Base-by-base conservation (phyloP, 2,113 vertebrate genomes). In the Hassar affinis region DNA sequence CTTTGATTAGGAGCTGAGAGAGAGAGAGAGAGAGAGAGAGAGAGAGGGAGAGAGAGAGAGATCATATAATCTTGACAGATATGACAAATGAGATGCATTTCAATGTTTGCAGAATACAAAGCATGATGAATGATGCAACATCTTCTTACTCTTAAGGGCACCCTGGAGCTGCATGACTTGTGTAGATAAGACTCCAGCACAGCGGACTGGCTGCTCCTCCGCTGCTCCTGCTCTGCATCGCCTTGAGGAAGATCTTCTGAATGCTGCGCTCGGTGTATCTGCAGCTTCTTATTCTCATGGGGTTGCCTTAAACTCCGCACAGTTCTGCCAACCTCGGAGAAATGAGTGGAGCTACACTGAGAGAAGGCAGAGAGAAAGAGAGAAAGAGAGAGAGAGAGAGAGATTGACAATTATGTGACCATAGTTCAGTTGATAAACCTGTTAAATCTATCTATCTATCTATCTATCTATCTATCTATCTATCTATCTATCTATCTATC, bases 1-100 rank as follows among this genome's bases (percentile, higher is more conserved):
- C 93, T 91, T 94, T 95, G 88, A 97, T 95, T 91, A 92, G 93
- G 51, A 95, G 90, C 93, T 94, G 84, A 88, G 57, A 81, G 71
- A 77, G 80, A 84, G 85, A 78, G 2, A 66, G 81, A 81, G 85
- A 22, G 78, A 79, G 59, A 80, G 27, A 64, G n/a, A 47, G 45
- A 71, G 51, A 57, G 45, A 79, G 49, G 27, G 25, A 45, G 18
- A 38, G 68, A 38, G 30, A 74, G 9, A 56, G 72, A 45, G 20
- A 45, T 38, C 18, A n/a, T n/a, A n/a, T n/a, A n/a, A n/a, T n/a
- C 33, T 7, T 57, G 14, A 35, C 49, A 49, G n/a, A 62, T 12
- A 64, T 52, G 42, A 80, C 22, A 78, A 69, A 69, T 49, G 51
- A 22, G 25, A 61, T 51, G 17, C 15, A 35, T 76, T 76, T 51